These are phyloP conservation scores for Harpalus rufipes DNA, from an alignment of 2,888 invertebrate genomes.

Conservation along the genomic window DNA sequence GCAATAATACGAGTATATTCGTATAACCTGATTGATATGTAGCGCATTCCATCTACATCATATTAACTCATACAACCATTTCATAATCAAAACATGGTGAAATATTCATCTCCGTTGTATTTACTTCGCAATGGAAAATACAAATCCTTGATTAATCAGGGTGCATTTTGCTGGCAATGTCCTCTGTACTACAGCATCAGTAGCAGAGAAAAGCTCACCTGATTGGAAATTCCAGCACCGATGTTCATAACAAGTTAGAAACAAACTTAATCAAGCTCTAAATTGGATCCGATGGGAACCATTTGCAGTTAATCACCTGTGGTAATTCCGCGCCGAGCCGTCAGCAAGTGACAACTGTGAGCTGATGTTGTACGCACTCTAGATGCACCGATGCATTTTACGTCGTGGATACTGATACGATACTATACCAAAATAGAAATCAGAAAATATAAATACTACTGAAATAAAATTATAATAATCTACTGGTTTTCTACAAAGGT, in stretches of 20 bases:
- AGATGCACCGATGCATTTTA: neutral
- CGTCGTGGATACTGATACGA: too few species aligned
- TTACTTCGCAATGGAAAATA: neutral
- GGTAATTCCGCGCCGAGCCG: constrained; percentile 61
- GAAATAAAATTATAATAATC: too few species aligned
- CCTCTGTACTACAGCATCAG: neutral
- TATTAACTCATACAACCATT: neutral
- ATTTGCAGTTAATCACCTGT: constrained; percentile 67
- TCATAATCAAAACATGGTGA: neutral
- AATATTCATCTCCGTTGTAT: neutral
- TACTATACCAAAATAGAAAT: too few species aligned
- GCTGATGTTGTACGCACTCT: neutral
- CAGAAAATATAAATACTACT: too few species aligned
- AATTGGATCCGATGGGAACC: constrained; percentile 67
- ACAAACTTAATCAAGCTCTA: constrained; percentile 67
- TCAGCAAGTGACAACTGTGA: constrained; percentile 66
- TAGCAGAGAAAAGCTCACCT: constrained; percentile 52
- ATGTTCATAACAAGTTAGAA: constrained; percentile 67
- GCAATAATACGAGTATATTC: neutral
- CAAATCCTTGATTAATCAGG: neutral
- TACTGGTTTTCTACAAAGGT: too few species aligned
- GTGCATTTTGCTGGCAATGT: neutral
- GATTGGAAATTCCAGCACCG: constrained; percentile 64
- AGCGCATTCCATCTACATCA: neutral
- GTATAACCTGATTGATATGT: neutral